phyloP scores from a whole-genome alignment of 2,113 vertebrate genomes.

The Anas platyrhynchos region DNA sequence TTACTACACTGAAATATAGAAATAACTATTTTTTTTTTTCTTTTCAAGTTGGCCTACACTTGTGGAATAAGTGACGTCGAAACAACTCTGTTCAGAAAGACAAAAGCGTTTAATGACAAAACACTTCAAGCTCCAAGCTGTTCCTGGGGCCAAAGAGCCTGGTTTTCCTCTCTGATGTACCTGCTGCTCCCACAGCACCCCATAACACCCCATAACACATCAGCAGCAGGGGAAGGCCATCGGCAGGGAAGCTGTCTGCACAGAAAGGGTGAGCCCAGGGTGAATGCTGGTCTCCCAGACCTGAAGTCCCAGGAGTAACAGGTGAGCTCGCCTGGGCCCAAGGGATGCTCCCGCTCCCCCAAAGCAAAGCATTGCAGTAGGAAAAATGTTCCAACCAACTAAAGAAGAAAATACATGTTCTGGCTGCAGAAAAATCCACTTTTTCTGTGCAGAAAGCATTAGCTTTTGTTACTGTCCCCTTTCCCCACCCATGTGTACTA shows the following conservation, averaged over 20 bases:
- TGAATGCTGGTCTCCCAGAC: not conserved
- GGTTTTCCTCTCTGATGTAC: not conserved
- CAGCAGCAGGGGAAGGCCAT: accelerated
- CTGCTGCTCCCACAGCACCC: not conserved
- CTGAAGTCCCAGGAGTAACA: not conserved
- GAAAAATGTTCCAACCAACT: not conserved
- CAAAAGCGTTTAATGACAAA: not conserved
- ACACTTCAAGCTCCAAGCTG: not conserved
- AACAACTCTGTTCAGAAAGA: not conserved
- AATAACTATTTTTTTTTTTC: not conserved
- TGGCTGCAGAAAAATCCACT: not conserved
- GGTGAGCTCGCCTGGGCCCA: not conserved
- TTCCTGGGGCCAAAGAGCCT: not conserved
- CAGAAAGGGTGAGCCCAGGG: not conserved
- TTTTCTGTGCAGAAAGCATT: not conserved
- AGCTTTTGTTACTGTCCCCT: not conserved
- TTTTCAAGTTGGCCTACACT: slow-evolving; percentile 4
- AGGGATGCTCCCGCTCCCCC: not conserved
- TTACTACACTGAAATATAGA: not conserved
- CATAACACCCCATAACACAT: not conserved
- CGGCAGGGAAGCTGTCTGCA: not conserved
- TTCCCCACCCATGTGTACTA: not conserved
- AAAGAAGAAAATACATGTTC: not conserved
- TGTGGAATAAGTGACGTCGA: not conserved
- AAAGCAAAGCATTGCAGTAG: not conserved